Base-by-base conservation (phyloP, 2,113 vertebrate genomes). In the Menura novaehollandiae region DNA sequence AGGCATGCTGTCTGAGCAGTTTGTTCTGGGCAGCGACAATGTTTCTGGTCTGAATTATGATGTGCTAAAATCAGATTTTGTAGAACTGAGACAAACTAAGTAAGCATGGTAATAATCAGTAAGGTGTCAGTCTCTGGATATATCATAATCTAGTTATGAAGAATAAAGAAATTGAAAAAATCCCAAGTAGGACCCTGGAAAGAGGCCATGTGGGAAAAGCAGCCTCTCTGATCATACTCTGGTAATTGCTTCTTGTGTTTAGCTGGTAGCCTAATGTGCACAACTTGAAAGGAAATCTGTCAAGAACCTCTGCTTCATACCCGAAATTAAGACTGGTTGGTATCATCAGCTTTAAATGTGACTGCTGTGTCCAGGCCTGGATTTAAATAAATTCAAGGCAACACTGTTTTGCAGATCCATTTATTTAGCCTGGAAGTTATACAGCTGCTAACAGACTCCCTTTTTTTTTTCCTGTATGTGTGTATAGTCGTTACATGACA, bases 381-480 rank as follows among this genome's bases (percentile, higher is more conserved):
- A 66, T 83, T 89, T 88, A 82, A 64, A 78, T 56, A 26, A 28
- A 43, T 83, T 80, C 12, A 77, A 81, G 39, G 52, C 78, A 79
- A 63, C 20, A 26, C 33, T 44, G 22, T 51, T 85, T 72, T 6
- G 4, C 37, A 46, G 71, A 33, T 83, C 12, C 9, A 6, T 67
- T 85, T 83, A 32, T 88, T 88, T 80, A 80, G 14, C 30, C 9
- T 80, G 2, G 2, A 76, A 83, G 27, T 33, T 66, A 13, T 56
- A 55, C 39, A 71, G 62, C 33, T 58, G 15, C 41, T 91, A 49
- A 58, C 8, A 52, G 18, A 11, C 9, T 76, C 4, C 2, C 2
- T 2, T 22, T 35, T 33, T 9, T 33, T 19, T 3, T 0, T 4
- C 4, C 37, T 60, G 2, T 63, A 3, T 32, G 13, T 35, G n/a